Evolutionary conservation across 2,113 vertebrate species (phyloP), one percentile per base, ranked within the genome.

Genomic region (Uria lomvia): DNA sequence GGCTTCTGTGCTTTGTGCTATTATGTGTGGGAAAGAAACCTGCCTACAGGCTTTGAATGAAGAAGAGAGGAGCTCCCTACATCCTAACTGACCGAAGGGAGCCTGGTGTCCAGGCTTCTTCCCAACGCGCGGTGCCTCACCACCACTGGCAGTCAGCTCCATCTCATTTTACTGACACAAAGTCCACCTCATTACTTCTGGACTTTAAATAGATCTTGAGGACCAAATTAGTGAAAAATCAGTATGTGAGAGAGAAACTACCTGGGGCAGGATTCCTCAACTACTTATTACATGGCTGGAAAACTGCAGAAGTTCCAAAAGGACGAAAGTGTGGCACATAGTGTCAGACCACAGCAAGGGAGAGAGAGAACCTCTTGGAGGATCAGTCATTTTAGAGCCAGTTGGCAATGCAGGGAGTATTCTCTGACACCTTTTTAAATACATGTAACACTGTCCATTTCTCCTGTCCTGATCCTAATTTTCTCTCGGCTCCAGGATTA

Each of bases 301-400:
- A 70, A 90, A 62, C 5, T 11, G 12, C 16, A 17, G 19, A 65
- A 88, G 42, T 82, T n/a, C 42, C 45, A 12, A 66, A 83, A 62
- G 9, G 34, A 49, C 75, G 18, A 0, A 75, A 70, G 13, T 21
- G 29, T 47, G 68, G 45, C 29, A 53, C 0, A 0, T 22, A n/a
- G 42, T 62, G 34, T 83, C 58, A 76, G 21, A 55, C 16, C 18
- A 32, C 0, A 43, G 36, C 18, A 49, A 62, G 3, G 27, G 30
- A 65, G 11, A 71, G 43, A 78, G 42, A 75, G 53, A 88, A 60
- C 16, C 16, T 79, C 72, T 66, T 42, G 70, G 67, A 88, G 36
- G 38, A 83, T 47, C 53, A 21, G 3, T 17, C 2, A 1, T 21
- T 82, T 88, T 11, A 30, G 40, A 67, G 19, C 22, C 26, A 15